phyloP scores from a whole-genome alignment of 2,888 invertebrate genomes.

The Apodemia zela region DNA sequence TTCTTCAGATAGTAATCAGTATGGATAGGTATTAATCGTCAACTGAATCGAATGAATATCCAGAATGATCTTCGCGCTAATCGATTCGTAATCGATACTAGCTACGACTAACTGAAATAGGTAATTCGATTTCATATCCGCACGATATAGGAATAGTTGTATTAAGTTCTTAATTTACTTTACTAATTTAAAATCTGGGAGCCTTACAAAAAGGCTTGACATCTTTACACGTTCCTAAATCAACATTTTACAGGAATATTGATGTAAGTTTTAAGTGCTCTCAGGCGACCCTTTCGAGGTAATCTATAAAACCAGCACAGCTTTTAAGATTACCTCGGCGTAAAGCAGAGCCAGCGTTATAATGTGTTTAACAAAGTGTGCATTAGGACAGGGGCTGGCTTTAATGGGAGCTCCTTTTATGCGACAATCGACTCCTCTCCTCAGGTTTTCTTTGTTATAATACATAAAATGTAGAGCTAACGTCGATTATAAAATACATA shows the following conservation, averaged over 20 bases:
- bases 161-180: too few species aligned
- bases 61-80: too few species aligned
- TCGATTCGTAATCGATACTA: too few species aligned
- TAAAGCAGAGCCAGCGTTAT: slow-evolving; percentile 8
- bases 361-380: slow-evolving; percentile 17
- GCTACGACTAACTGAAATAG: too few species aligned
- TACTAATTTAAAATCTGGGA: too few species aligned
- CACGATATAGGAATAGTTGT: too few species aligned
- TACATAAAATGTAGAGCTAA: not conserved
- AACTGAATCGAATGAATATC: too few species aligned
- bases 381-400: slow-evolving; percentile 1
- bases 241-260: slow-evolving; percentile 11
- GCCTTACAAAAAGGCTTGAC: not conserved
- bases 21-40: too few species aligned
- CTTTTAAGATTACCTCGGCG: slow-evolving; percentile 13
- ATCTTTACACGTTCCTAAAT: not conserved
- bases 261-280: slow-evolving; percentile 14
- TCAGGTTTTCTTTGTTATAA: not conserved
- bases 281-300: slow-evolving; percentile 1
- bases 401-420: slow-evolving; percentile 11
- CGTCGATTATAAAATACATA: too few species aligned
- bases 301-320: slow-evolving; percentile 13
- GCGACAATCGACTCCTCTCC: slow-evolving; percentile 3
- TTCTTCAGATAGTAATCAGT: too few species aligned
- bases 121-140: too few species aligned